A percentile compares a stretch with the other conserved stretches of the same genome.
Conservation (phyloP, 2,113 vertebrate genomes). For the Euleptes europaea region DNA sequence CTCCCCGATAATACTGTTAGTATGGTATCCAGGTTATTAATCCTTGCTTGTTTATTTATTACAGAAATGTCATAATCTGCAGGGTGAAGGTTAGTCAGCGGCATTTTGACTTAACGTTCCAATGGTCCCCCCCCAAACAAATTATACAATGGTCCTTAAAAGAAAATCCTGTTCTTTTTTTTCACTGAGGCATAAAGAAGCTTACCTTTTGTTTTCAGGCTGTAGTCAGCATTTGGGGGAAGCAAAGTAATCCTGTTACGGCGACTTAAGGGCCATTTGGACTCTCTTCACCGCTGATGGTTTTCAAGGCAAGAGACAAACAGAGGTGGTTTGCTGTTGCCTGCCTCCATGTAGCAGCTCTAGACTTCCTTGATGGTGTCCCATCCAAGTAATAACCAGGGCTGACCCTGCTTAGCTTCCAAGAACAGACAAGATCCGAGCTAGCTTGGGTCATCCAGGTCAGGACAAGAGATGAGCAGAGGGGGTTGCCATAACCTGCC, state of each 20-base stretch:
- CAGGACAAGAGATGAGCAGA: too few relatives aligned
- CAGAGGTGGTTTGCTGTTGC: too few relatives aligned
- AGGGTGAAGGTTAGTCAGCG: not conserved
- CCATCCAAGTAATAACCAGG: too few relatives aligned
- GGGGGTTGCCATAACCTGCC: too few relatives aligned
- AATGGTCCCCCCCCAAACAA: not conserved
- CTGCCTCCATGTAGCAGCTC: too few relatives aligned
- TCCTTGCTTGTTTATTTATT: constrained; percentile 9
- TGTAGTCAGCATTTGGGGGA: constrained; percentile 27
- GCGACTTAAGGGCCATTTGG: constrained; percentile 25
- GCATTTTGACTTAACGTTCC: not conserved
- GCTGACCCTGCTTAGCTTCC: too few relatives aligned
- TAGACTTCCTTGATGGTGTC: too few relatives aligned
- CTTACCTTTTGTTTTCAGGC: constrained; percentile 15
- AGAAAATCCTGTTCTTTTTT: constrained; percentile 26
- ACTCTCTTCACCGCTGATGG: constrained; percentile 7
- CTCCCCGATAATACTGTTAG: not conserved
- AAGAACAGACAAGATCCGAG: too few relatives aligned
- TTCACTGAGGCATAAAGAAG: constrained; percentile 3
- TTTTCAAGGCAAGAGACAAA: too few relatives aligned
- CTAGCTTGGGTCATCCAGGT: too few relatives aligned
- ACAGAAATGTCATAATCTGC: not conserved
- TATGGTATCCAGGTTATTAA: not conserved
- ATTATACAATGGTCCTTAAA: not conserved
- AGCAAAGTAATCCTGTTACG: not conserved